phyloP scores from a whole-genome alignment of 2,888 invertebrate genomes.

The Bombylius major region DNA sequence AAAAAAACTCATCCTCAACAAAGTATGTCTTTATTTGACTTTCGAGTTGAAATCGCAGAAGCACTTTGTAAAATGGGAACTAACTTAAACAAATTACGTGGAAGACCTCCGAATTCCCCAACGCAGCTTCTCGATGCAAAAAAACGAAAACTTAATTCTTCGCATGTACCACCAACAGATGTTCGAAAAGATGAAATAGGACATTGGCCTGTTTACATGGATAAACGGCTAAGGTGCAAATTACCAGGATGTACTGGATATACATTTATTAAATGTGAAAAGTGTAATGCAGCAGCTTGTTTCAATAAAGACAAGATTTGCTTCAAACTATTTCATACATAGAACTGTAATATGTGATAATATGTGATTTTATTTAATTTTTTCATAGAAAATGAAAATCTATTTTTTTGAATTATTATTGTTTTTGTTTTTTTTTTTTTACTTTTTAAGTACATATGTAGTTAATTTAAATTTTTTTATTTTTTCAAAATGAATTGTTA shows the following conservation, averaged over 20 bases:
- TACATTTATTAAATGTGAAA: not conserved
- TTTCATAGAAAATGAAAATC: no score
- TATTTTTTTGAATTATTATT: no score
- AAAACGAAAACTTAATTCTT: conserved; percentile 14
- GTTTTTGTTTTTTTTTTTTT: no score
- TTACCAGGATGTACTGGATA: not conserved
- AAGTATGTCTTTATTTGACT: not conserved
- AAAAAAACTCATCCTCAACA: not conserved
- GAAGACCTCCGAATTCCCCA: not conserved
- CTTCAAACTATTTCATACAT: not conserved
- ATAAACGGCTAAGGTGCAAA: not conserved
- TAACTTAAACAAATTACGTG: not conserved
- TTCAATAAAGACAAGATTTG: not conserved
- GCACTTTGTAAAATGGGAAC: not conserved
- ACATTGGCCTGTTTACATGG: not conserved
- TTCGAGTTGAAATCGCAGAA: not conserved
- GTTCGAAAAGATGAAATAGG: conserved; percentile 16
- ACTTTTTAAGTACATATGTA: no score
- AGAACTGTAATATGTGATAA: no score
- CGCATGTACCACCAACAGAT: conserved; percentile 15
- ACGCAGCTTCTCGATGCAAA: not conserved
- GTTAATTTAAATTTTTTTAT: no score
- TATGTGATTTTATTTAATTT: no score
- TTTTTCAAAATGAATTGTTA: no score
- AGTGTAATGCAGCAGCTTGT: not conserved